These are phyloP conservation scores for Amphiura filiformis DNA, from an alignment of 35 echinoderm and acorn worm species.

Conservation along the genomic window DNA sequence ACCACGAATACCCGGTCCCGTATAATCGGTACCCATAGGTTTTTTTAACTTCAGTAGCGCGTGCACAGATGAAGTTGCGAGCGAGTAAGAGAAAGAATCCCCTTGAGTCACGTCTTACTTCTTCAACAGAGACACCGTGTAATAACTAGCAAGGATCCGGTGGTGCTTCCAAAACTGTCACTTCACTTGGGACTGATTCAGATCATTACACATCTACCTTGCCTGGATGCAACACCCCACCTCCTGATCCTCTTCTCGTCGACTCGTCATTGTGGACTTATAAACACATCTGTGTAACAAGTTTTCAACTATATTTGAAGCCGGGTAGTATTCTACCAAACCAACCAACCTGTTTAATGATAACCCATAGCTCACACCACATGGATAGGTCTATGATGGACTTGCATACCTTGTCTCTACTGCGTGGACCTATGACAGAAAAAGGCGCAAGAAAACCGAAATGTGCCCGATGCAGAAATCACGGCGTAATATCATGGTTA, in stretches of 20 bases:
- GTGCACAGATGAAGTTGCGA: background rate
- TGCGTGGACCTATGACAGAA: constrained; percentile 90
- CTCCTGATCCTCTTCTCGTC: too few relatives aligned
- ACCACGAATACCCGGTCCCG: background rate
- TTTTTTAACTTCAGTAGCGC: background rate
- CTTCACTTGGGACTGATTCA: background rate
- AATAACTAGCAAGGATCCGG: background rate
- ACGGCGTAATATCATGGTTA: constrained; percentile 97
- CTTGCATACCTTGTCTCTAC: constrained; percentile 72
- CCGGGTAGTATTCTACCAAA: background rate
- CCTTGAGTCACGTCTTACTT: background rate
- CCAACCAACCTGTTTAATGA: background rate
- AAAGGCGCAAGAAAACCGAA: constrained; percentile 97
- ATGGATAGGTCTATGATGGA: constrained; percentile 77
- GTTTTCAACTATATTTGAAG: too few relatives aligned
- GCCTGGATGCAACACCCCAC: background rate
- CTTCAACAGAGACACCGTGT: background rate
- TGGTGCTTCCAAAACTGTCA: background rate
- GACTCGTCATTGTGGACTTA: too few relatives aligned
- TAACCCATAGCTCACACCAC: background rate
- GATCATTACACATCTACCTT: background rate
- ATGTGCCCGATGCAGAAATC: constrained; percentile 96
- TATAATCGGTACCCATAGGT: background rate
- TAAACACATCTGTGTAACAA: too few relatives aligned
- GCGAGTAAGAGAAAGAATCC: background rate